phyloP scores from a whole-genome alignment of 2,113 vertebrate genomes.

The Siniperca knerii region DNA sequence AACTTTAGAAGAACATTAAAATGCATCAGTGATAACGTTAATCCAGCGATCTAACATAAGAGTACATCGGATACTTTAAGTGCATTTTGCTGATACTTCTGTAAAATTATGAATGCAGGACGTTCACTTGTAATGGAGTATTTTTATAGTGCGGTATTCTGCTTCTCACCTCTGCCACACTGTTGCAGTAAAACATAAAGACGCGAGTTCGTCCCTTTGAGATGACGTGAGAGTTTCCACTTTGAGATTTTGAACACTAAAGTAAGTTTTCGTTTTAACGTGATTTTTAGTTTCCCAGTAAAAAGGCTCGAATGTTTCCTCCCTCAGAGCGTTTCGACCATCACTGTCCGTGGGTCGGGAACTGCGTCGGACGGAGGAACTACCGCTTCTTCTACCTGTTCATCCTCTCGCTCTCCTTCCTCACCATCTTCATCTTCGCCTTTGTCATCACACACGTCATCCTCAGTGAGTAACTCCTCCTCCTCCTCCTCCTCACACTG shows the following conservation, averaged over 20 bases:
- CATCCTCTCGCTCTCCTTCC: conserved; percentile 97
- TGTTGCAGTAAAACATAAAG: neutral
- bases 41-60: no score
- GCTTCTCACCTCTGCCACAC: no score
- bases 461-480: conserved; percentile 52
- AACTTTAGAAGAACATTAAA: no score
- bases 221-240: neutral
- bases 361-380: conserved; percentile 97
- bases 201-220: neutral
- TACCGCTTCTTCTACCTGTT: conserved; percentile 99
- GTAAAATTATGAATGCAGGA: no score
- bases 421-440: conserved; percentile 97
- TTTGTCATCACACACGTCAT: conserved; percentile 95
- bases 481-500: neutral
- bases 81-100: neutral
- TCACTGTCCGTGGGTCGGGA: conserved; percentile 97
- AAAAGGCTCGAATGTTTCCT: no score
- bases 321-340: conserved; percentile 94
- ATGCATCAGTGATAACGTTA: no score
- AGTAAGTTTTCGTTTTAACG: no score
- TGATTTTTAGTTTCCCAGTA: no score
- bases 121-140: no score
- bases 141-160: no score
- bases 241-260: neutral
- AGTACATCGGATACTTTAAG: neutral